Base-by-base conservation (phyloP, 1,140 invertebrate genomes). In the Chymomyza costata region DNA sequence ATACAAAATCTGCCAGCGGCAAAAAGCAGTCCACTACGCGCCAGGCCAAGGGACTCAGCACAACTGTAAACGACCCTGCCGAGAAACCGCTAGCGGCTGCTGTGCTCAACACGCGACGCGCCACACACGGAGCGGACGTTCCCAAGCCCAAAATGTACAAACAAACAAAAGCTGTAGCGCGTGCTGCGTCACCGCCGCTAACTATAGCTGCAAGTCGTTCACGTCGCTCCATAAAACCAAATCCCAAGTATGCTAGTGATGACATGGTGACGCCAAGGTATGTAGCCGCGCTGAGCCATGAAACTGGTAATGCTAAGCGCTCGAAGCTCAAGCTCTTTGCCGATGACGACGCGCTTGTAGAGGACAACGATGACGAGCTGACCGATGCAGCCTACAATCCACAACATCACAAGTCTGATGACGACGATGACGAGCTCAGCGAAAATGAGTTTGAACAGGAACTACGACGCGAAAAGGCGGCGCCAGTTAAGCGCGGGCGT, bases 181-280 rank as follows among this genome's bases (percentile, higher is more conserved):
- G 32, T 6, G 48, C 43, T 15, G 15, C 38, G 7, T 41, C 60
- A 10, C 62, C 76, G 19, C 76, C 82, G 6, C 66, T 82, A 2
- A 84, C 82, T 7, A 84, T 84, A 46, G 82, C 82, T 5, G 67
- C 82, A 1, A 82, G 70, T 13, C 61, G 82, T 0, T 83, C 83
- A 1, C 45, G 82, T 21, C 70, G 84, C 14, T 84, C 84, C 3
- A 84, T 85, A n/a, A 85, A 85, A 30, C 84, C 84, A 21, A 85
- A 85, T 70, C 84, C 82, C 0, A 85, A 83, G 48, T 85, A 85
- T 45, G 61, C 67, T 7, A 83, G 82, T 52, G 83, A 85, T 3
- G 80, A 85, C 41, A 39, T 85, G 25, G 71, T 85, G 0, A 85
- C 83, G 40, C 68, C 80, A 14, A 82, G 80, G 54, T 85, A 83